These are phyloP conservation scores for Aspidiotus rigidus DNA, from an alignment of 2,888 invertebrate species.

Conservation along the genomic window DNA sequence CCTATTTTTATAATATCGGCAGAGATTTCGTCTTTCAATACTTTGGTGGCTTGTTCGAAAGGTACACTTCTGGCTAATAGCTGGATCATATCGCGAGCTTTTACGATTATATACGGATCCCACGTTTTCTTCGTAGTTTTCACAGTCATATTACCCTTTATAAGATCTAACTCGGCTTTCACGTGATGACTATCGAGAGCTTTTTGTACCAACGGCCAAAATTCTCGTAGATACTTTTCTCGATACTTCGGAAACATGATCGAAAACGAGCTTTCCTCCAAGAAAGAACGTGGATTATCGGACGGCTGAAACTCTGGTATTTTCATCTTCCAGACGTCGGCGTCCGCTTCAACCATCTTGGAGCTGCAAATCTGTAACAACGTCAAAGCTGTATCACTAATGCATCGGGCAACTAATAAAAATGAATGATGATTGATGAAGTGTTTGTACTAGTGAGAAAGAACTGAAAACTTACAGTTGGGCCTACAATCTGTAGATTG, in stretches of 20 bases:
- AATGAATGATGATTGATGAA: no score
- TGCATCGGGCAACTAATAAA: no score
- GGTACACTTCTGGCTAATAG: constrained; percentile 91
- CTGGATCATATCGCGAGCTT: constrained; percentile 92
- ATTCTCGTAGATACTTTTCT: constrained; percentile 87
- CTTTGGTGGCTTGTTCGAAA: constrained; percentile 83
- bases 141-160: constrained; percentile 92
- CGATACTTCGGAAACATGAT: constrained; percentile 94
- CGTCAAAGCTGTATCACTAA: no score
- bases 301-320: constrained; percentile 77
- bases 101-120: constrained; percentile 95
- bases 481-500: no score
- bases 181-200: constrained; percentile 67
- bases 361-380: no score
- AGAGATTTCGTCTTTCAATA: constrained; percentile 78
- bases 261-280: constrained; percentile 93
- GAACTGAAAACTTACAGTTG: no score
- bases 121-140: constrained; percentile 92
- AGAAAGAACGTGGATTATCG: constrained; percentile 77
- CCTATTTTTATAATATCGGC: constrained; percentile 97
- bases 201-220: constrained; percentile 91
- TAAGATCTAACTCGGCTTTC: constrained; percentile 78
- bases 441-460: no score
- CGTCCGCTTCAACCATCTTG: constrained; percentile 49
- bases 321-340: constrained; percentile 78